phyloP scores from a whole-genome alignment of 1,140 invertebrate species.

The Drosophila malerkotliana region DNA sequence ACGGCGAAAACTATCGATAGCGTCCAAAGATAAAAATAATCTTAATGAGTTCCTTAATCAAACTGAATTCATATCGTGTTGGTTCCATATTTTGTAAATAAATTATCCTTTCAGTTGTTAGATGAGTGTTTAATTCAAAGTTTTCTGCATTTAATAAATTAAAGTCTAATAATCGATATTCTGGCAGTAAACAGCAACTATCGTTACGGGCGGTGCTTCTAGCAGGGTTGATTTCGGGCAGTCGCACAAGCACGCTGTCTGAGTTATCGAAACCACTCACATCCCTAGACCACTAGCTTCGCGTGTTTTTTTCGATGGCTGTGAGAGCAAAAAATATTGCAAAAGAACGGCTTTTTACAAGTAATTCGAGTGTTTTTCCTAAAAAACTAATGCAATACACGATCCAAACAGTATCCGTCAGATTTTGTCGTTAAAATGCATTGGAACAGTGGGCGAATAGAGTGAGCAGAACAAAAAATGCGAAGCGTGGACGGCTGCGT shows the following conservation, averaged over 20 bases:
- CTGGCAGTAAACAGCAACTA: constrained; percentile 31
- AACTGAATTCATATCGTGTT: background rate
- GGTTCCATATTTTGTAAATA: background rate
- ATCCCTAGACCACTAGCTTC: constrained; percentile 69
- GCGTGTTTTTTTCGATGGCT: constrained; percentile 68
- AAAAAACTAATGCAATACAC: constrained; percentile 24
- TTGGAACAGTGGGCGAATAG: constrained; percentile 20
- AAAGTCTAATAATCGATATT: constrained; percentile 18
- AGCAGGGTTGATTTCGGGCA: constrained; percentile 57
- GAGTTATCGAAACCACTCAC: constrained; percentile 37
- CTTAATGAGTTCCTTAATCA: background rate
- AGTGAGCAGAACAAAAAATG: constrained; percentile 57
- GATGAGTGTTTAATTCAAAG: no score
- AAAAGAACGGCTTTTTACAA: constrained; percentile 54
- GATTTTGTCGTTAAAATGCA: constrained; percentile 14
- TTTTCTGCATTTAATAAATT: background rate
- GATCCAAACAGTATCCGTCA: constrained; percentile 17
- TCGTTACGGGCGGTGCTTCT: background rate
- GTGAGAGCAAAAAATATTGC: constrained; percentile 64
- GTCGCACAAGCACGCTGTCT: constrained; percentile 53
- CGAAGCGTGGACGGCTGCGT: constrained; percentile 52
- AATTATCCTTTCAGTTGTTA: background rate
- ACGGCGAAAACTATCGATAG: constrained; percentile 42
- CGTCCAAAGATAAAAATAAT: background rate
- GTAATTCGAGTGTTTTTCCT: constrained; percentile 31